Percentiles rank a stretch among this genome's conserved stretches.
phyloP scores from a whole-genome alignment of 2,797 vertebrate genomes.

The Tokudaia muenninki region DNA sequence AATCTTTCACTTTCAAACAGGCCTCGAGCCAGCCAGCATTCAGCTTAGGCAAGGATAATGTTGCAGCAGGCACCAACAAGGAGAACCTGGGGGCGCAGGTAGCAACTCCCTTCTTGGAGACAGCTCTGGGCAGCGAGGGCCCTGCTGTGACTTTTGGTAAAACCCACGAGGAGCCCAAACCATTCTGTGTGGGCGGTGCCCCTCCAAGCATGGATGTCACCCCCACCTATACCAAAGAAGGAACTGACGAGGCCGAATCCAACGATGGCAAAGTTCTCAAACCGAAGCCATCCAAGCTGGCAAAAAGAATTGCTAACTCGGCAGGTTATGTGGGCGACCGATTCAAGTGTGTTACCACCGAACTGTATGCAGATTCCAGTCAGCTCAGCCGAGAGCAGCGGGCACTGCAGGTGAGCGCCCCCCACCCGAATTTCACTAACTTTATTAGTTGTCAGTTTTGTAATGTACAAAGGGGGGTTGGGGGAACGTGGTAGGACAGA shows the following conservation, averaged over 20 bases:
- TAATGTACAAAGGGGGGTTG: slow-evolving; percentile 81
- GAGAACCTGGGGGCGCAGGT: slow-evolving; percentile 86
- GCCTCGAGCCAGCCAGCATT: slow-evolving; percentile 86
- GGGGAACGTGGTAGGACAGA: slow-evolving; percentile 71
- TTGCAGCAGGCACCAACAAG: slow-evolving; percentile 86
- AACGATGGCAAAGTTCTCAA: slow-evolving; percentile 92
- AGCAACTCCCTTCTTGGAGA: slow-evolving; percentile 85
- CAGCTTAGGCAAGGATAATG: slow-evolving; percentile 87
- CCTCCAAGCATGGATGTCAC: slow-evolving; percentile 84
- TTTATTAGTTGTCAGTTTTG: slow-evolving; percentile 81
- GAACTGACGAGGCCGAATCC: slow-evolving; percentile 89
- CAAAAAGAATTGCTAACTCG: slow-evolving; percentile 98
- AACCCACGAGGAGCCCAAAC: slow-evolving; percentile 88
- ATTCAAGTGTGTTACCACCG: slow-evolving; percentile 98
- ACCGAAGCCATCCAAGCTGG: slow-evolving; percentile 94
- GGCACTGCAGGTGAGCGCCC: slow-evolving; percentile 96
- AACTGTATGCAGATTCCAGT: slow-evolving; percentile 98
- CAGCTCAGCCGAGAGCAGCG: slow-evolving; percentile 99
- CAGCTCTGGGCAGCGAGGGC: slow-evolving; percentile 82
- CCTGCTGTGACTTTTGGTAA: slow-evolving; percentile 87
- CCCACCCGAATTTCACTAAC: slow-evolving; percentile 58
- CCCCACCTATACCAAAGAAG: slow-evolving; percentile 90
- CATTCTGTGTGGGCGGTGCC: slow-evolving; percentile 86
- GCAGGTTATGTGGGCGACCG: slow-evolving; percentile 98
- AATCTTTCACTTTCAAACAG: slow-evolving; percentile 89